phyloP scores from a whole-genome alignment of 1,140 invertebrate species.

The Lordiphosa collinella region DNA sequence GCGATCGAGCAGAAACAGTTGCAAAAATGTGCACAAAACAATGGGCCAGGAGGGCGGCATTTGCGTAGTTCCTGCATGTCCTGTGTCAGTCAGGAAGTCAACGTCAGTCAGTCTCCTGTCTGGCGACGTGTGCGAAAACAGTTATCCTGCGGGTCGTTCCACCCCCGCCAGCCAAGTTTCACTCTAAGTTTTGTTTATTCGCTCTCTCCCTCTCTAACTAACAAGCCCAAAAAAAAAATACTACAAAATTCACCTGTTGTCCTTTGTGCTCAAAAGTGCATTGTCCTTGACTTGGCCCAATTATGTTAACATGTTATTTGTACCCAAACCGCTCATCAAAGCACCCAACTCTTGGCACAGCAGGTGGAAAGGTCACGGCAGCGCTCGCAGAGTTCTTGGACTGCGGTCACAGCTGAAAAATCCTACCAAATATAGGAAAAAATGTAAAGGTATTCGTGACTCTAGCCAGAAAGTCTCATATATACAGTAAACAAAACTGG shows the following conservation, averaged over 20 bases:
- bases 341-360: constrained; percentile 4
- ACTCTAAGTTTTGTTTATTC: neutral
- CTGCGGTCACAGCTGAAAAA: constrained; percentile 46
- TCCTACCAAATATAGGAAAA: too few relatives aligned
- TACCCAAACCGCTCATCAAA: constrained; percentile 36
- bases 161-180: neutral
- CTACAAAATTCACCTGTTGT: constrained; percentile 53
- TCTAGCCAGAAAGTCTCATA: too few relatives aligned
- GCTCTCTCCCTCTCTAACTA: constrained; percentile 26
- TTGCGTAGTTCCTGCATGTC: constrained; percentile 45
- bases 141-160: constrained; percentile 19
- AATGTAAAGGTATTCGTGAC: too few relatives aligned
- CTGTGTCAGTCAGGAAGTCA: constrained; percentile 57
- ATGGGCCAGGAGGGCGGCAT: constrained; percentile 16
- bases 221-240: constrained; percentile 14
- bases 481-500: too few relatives aligned
- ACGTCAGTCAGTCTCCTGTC: constrained; percentile 43
- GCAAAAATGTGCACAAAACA: constrained; percentile 49
- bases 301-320: constrained; percentile 57
- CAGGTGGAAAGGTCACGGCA: constrained; percentile 53
- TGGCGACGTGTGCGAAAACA: constrained; percentile 58
- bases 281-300: constrained; percentile 39
- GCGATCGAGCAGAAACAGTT: constrained; percentile 49
- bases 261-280: constrained; percentile 17
- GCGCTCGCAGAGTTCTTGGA: constrained; percentile 7